Base-by-base conservation (phyloP, 2,888 invertebrate genomes). In the Eupithecia pulchellata region DNA sequence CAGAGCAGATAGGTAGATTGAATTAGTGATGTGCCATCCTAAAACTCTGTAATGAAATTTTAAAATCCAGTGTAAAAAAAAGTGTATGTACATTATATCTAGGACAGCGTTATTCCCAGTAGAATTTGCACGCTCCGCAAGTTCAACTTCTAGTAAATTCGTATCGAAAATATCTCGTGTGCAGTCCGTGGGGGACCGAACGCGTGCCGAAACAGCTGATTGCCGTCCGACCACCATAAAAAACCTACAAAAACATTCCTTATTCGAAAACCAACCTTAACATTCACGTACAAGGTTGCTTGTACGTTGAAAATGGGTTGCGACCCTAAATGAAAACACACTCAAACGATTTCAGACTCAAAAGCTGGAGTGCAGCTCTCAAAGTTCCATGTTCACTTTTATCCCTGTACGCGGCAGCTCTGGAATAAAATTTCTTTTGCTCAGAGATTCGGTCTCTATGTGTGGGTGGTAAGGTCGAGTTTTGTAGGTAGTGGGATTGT, bases 161-260 rank as follows among this genome's bases (percentile, higher is more conserved):
- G 69, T 71, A 75, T 74, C 67, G 73, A 77, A 73, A 72, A 75
- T 72, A 75, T 76, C 75, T 68, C 66, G 72, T 65, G 73, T 66
- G 68, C 66, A 68, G 57, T 81, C 81, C 83, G 83, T 84, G 88
- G 89, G 89, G 86, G 85, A 82, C 82, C 79, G 84, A 79, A 81
- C 91, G 91, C 91, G 92, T 92, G 92, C 92, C 91, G 85, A 87
- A 92, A 92, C 93, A 93, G 93, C 93, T 93, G 93, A 93, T 93
- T 92, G 90, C 90, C 87, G 84, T 81, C 83, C 87, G 87, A 86
- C 89, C 89, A 88, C 89, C 89, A 91, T 92, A 93, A 93, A 92
- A 71, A 92, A 91, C 89, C 81, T 84, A 86, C 83, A 84, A 83
- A 84, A 82, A 75, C 68, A 47, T 52, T 69, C 52, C 55, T 17